phyloP scores from a whole-genome alignment of 2,888 invertebrate species.

The Cremastinae sp. region DNA sequence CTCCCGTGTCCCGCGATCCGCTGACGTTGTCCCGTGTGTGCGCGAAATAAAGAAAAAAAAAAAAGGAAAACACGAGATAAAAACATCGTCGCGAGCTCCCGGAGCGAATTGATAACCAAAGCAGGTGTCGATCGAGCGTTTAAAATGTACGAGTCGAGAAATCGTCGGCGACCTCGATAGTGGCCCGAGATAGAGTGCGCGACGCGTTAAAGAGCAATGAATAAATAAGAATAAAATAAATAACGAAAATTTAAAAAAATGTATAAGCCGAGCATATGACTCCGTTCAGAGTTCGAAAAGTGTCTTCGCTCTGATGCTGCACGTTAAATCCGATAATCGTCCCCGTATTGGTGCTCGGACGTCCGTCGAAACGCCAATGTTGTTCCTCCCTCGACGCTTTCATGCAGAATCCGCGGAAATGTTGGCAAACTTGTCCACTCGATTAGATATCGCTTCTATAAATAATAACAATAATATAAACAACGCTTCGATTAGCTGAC shows the following conservation, averaged over 20 bases:
- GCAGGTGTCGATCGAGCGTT: neutral
- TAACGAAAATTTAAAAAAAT: conserved; percentile 13
- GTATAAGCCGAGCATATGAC: neutral
- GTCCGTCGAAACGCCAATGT: conserved; percentile 40
- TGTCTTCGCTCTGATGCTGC: conserved; percentile 34
- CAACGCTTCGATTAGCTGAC: conserved; percentile 75
- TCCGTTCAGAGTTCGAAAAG: conserved; percentile 15
- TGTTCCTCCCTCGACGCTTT: conserved; percentile 15
- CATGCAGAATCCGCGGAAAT: conserved; percentile 68
- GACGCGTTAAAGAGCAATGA: conserved; percentile 42
- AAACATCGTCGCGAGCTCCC: neutral
- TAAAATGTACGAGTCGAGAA: conserved; percentile 30
- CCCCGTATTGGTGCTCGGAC: conserved; percentile 9
- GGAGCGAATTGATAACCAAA: neutral
- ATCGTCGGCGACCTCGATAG: conserved; percentile 9
- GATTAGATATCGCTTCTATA: conserved; percentile 63
- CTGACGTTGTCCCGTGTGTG: neutral
- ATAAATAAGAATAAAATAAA: conserved; percentile 5
- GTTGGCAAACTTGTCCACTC: conserved; percentile 68
- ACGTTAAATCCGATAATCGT: conserved; percentile 29
- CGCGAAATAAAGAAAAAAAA: neutral
- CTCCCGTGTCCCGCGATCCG: too few relatives aligned
- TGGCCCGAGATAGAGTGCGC: conserved; percentile 23
- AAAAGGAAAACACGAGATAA: neutral
- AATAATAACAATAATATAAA: conserved; percentile 70